These are phyloP conservation scores for Knipowitschia caucasica DNA, from an alignment of 2,797 vertebrate genomes.

Conservation along the genomic window DNA sequence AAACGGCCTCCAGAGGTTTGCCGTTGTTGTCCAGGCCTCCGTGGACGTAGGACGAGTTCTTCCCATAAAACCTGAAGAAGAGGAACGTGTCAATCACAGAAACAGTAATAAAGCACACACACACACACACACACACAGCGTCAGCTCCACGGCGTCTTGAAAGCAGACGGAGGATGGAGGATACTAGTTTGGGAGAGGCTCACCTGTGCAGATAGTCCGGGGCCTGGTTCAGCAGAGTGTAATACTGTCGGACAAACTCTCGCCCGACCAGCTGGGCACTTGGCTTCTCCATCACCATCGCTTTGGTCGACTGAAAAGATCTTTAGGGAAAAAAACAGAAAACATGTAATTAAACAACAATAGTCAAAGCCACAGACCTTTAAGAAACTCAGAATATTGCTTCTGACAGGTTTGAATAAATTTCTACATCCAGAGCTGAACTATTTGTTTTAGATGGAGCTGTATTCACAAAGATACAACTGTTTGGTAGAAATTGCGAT, in stretches of 20 bases:
- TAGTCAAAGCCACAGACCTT: too few species aligned
- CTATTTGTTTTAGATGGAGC: too few species aligned
- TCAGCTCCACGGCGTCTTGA: too few species aligned
- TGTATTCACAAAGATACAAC: too few species aligned
- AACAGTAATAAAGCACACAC: not conserved
- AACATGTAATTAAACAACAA: not conserved
- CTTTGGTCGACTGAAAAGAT: conserved; percentile 95
- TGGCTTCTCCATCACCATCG: conserved; percentile 99
- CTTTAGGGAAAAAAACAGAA: conserved; percentile 45
- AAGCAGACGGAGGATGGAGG: too few species aligned
- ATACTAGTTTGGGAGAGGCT: too few species aligned
- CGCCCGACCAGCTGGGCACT: conserved; percentile 99
- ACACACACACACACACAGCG: not conserved
- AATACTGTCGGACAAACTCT: conserved; percentile 99
- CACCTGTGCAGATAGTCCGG: conserved; percentile 97
- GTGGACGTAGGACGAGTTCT: conserved; percentile 97
- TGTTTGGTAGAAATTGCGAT: too few species aligned
- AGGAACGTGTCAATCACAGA: not conserved
- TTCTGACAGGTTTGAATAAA: too few species aligned
- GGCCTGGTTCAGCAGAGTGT: conserved; percentile 96
- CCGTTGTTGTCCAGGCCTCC: conserved; percentile 93
- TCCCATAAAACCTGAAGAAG: conserved; percentile 90
- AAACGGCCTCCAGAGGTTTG: conserved; percentile 92
- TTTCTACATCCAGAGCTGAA: too few species aligned
- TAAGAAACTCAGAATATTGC: too few species aligned